phyloP scores from a whole-genome alignment of 2,888 invertebrate species.

The Tetheella fluctuosa region DNA sequence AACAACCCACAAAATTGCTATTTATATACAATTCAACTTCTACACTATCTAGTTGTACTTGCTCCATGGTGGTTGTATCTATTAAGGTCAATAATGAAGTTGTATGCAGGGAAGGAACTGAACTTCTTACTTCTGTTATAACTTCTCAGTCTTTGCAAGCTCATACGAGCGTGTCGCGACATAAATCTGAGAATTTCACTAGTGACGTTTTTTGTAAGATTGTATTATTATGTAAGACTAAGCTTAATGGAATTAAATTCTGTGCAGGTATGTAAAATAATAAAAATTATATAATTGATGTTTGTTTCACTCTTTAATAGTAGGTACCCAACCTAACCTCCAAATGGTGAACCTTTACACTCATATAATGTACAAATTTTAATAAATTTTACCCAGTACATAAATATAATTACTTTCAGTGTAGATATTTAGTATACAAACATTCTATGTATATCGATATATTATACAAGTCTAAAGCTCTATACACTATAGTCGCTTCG shows the following conservation, averaged over 20 bases:
- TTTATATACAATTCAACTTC: too few species aligned
- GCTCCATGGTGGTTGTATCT: background rate
- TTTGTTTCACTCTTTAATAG: background rate
- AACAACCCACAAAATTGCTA: background rate
- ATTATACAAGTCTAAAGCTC: conserved; percentile 13
- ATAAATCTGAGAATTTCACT: background rate
- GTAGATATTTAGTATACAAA: conserved; percentile 12
- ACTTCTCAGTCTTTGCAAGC: background rate
- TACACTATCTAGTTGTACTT: too few species aligned
- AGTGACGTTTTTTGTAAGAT: background rate
- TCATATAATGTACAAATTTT: background rate
- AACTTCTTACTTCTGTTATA: background rate
- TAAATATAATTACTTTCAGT: conserved; percentile 14
- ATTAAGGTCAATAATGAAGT: background rate
- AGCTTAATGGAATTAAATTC: background rate
- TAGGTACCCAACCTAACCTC: conserved; percentile 1
- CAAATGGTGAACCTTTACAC: conserved; percentile 8
- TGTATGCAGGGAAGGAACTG: background rate
- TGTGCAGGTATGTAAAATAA: background rate
- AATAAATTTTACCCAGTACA: background rate
- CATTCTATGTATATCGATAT: conserved; percentile 9
- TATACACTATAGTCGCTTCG: background rate
- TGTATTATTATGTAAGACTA: background rate
- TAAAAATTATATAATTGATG: background rate
- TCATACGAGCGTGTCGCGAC: background rate